These are phyloP conservation scores for Pseudomugil gertrudae DNA, from an alignment of 2,797 vertebrate genomes.

Conservation along the genomic window DNA sequence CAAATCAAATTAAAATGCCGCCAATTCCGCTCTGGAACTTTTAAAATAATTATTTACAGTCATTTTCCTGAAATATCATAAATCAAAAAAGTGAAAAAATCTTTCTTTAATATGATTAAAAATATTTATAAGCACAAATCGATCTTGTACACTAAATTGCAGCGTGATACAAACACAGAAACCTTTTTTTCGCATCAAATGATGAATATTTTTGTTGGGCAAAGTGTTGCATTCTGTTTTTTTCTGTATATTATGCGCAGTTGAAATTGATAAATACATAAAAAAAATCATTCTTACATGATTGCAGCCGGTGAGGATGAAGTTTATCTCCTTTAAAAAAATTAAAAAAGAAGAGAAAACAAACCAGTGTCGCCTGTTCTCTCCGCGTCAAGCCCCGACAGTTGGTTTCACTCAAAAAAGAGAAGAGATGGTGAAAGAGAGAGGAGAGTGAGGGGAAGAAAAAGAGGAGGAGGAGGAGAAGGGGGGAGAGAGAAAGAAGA, in stretches of 20 bases:
- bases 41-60: neutral
- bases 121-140: neutral
- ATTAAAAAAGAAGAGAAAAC: neutral
- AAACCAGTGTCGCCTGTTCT: slow-evolving; percentile 54
- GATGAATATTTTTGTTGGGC: slow-evolving; percentile 30
- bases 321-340: neutral
- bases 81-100: too few relatives aligned
- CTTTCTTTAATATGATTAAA: neutral
- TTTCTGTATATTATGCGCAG: slow-evolving; percentile 49
- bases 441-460: slow-evolving; percentile 34
- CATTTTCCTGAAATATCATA: neutral
- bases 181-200: slow-evolving; percentile 33
- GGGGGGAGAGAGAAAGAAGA: slow-evolving; percentile 4
- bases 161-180: slow-evolving; percentile 43
- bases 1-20: neutral
- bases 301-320: slow-evolving; percentile 58
- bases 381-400: slow-evolving; percentile 72
- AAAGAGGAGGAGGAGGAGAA: neutral
- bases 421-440: slow-evolving; percentile 60
- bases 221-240: slow-evolving; percentile 24
- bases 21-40: neutral
- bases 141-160: slow-evolving; percentile 13
- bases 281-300: slow-evolving; percentile 57
- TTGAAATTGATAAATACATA: slow-evolving; percentile 44
- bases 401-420: slow-evolving; percentile 72